Conservation (phyloP, 1,140 invertebrate species). For the Plutomurus gul region DNA sequence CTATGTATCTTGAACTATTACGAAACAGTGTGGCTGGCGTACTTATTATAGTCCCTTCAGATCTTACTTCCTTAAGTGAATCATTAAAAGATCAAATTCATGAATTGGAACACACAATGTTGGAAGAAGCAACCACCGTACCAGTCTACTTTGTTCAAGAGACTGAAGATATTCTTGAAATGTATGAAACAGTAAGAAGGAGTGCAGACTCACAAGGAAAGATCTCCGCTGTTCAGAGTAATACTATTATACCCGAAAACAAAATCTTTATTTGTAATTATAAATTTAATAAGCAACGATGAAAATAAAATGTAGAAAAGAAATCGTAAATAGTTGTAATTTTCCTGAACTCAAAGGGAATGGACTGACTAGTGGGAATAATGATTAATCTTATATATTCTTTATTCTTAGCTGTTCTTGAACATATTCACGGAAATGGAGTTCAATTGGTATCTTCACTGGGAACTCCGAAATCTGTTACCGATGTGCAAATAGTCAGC, state of each 20-base stretch:
- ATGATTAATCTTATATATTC: slow-evolving; percentile 40
- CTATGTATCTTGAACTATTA: slow-evolving; percentile 47
- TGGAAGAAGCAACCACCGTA: slow-evolving; percentile 76
- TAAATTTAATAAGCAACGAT: not conserved
- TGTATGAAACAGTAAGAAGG: slow-evolving; percentile 69
- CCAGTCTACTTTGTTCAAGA: slow-evolving; percentile 88
- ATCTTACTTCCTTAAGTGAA: slow-evolving; percentile 2
- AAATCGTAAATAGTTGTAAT: too few relatives aligned
- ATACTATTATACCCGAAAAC: not conserved
- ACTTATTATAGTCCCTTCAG: slow-evolving; percentile 59
- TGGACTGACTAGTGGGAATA: not conserved
- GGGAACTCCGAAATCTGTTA: slow-evolving; percentile 69
- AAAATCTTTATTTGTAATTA: slow-evolving; percentile 61
- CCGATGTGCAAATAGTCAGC: slow-evolving; percentile 80
- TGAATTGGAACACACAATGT: slow-evolving; percentile 79
- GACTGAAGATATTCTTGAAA: slow-evolving; percentile 72
- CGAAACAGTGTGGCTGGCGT: slow-evolving; percentile 48
- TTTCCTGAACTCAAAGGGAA: too few relatives aligned
- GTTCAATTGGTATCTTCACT: slow-evolving; percentile 81
- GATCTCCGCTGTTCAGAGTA: slow-evolving; percentile 57
- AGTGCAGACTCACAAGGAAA: slow-evolving; percentile 58
- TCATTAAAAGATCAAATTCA: slow-evolving; percentile 66
- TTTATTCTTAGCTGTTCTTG: slow-evolving; percentile 69
- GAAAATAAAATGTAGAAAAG: not conserved
- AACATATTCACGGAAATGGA: slow-evolving; percentile 87